These are phyloP conservation scores for Hyposoter didymator DNA, from an alignment of 2,888 invertebrate genomes.

Conservation along the genomic window DNA sequence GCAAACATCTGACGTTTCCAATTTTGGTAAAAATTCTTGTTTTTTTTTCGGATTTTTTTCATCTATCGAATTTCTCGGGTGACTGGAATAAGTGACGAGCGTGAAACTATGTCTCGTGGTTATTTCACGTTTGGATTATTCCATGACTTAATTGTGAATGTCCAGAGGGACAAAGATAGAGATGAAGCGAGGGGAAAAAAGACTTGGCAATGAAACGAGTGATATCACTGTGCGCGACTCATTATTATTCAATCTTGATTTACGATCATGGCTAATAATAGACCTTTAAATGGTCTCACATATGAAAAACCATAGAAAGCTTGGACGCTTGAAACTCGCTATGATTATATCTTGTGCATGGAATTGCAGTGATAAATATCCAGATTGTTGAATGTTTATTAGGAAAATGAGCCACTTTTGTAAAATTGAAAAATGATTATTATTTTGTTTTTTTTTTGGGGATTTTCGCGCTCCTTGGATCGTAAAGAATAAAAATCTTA, in stretches of 20 bases:
- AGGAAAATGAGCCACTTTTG: no score
- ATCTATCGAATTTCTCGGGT: no score
- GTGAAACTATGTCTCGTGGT: not conserved
- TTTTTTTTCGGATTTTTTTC: no score
- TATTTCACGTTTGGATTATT: slow-evolving; percentile 32
- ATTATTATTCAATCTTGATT: slow-evolving; percentile 73
- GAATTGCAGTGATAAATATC: not conserved
- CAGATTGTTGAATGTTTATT: not conserved
- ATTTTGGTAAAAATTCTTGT: no score
- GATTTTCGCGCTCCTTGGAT: not conserved
- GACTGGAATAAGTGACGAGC: no score
- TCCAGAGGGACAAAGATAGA: slow-evolving; percentile 33
- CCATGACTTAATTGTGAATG: slow-evolving; percentile 56
- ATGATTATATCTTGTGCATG: not conserved
- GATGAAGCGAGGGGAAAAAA: slow-evolving; percentile 31
- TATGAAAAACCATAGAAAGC: slow-evolving; percentile 62
- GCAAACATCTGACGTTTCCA: not conserved
- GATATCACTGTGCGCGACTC: slow-evolving; percentile 69
- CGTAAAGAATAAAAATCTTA: slow-evolving; percentile 66
- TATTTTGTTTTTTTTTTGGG: no score
- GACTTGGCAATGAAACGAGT: slow-evolving; percentile 69
- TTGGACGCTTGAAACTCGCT: slow-evolving; percentile 32
- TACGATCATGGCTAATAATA: slow-evolving; percentile 71
- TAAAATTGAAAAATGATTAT: no score
- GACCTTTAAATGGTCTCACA: slow-evolving; percentile 64